Evolutionary conservation across 1,140 invertebrate genomes (phyloP).

Genomic region (Drosophila parabipectinata): DNA sequence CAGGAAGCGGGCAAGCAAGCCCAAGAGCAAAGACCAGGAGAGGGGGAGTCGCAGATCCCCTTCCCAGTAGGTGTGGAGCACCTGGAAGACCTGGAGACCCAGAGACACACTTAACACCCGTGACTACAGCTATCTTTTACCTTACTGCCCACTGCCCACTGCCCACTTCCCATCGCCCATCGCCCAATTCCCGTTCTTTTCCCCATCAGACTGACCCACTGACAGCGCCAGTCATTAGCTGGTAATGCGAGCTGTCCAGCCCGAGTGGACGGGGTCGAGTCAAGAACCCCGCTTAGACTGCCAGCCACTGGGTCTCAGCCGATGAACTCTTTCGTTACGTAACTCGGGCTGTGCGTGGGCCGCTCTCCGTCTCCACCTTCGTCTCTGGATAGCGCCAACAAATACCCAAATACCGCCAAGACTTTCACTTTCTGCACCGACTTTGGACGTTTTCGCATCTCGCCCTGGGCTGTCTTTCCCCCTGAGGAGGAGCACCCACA

Average conservation of each 20-base stretch:
- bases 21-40: background rate
- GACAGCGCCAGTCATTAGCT: background rate
- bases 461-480: background rate
- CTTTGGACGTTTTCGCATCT: constrained; percentile 4
- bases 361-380: background rate
- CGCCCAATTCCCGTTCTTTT: no score
- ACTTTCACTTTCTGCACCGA: constrained; percentile 27
- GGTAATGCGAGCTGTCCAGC: background rate
- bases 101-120: no score
- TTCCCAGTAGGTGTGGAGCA: no score
- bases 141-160: no score
- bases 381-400: constrained; percentile 1
- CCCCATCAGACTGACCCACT: constrained; percentile 2
- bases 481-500: background rate
- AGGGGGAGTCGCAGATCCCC: no score
- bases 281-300: background rate
- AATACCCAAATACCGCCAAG: background rate
- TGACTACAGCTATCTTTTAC: no score
- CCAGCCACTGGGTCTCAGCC: background rate
- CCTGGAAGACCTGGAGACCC: no score
- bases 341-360: constrained; percentile 6
- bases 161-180: no score
- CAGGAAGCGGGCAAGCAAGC: background rate
- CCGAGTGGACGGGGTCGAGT: no score
- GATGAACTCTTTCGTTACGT: constrained; percentile 2